These are phyloP conservation scores for Corythaeola cristata DNA, from an alignment of 2,113 vertebrate genomes.

Conservation along the genomic window DNA sequence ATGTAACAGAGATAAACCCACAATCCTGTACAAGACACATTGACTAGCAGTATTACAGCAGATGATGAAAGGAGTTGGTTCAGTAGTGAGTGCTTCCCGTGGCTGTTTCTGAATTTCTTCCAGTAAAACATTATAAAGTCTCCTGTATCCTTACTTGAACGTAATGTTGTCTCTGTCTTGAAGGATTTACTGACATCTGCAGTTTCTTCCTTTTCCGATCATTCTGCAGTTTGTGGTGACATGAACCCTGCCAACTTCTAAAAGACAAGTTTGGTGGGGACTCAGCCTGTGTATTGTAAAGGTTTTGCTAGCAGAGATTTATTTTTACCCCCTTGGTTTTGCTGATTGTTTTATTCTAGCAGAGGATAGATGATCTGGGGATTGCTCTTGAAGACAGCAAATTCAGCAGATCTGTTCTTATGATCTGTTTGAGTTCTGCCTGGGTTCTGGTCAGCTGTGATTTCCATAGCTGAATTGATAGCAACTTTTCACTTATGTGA, in stretches of 20 bases:
- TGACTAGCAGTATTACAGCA: background rate
- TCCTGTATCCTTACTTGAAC: background rate
- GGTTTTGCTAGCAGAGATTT: background rate
- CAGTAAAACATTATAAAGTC: background rate
- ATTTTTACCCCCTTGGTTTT: background rate
- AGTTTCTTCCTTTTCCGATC: background rate
- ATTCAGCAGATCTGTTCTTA: background rate
- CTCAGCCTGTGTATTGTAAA: background rate
- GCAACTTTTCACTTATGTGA: background rate
- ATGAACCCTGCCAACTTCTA: background rate
- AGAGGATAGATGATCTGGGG: background rate
- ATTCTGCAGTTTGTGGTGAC: background rate
- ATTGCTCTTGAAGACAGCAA: background rate
- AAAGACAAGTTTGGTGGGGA: background rate
- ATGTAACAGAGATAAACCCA: background rate
- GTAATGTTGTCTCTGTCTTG: background rate
- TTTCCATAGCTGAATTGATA: background rate
- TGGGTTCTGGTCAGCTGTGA: background rate
- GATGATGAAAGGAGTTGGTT: background rate
- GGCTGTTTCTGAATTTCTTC: background rate
- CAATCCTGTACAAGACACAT: background rate
- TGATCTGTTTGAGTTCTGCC: background rate
- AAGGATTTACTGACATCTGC: background rate
- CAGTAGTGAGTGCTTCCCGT: background rate
- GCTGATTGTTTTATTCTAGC: background rate